Conservation (phyloP, 2,797 vertebrate species). For the Graptemys geographica region DNA sequence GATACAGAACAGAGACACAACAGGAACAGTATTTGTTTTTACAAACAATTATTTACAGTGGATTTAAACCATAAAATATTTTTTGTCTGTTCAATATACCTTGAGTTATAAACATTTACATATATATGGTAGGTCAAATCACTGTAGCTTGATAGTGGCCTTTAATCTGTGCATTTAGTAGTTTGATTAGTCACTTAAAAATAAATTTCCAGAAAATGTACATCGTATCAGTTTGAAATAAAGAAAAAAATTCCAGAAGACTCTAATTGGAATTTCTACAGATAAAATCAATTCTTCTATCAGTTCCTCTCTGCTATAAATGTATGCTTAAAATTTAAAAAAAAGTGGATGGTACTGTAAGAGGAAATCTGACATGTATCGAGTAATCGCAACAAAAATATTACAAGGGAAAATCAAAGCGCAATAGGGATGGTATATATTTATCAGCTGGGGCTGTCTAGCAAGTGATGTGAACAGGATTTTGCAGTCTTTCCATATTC, state of each 20-base stretch:
- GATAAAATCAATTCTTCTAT: not conserved
- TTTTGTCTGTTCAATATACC: not conserved
- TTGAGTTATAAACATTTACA: slow-evolving; percentile 14
- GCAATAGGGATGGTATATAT: not conserved
- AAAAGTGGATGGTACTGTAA: not conserved
- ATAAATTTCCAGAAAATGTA: not conserved
- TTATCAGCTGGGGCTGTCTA: slow-evolving; percentile 3
- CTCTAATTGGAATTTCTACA: not conserved
- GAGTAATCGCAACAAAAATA: not conserved
- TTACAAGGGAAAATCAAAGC: not conserved
- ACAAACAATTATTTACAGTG: not conserved
- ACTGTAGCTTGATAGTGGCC: not conserved
- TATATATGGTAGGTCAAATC: not conserved
- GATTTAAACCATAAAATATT: not conserved
- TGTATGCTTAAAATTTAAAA: not conserved
- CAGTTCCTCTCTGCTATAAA: not conserved
- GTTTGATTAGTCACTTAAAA: slow-evolving; percentile 6
- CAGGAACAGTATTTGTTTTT: not conserved
- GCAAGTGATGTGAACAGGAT: not conserved
- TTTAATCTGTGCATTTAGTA: not conserved
- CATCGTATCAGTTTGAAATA: not conserved
- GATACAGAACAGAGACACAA: not conserved
- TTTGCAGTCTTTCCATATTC: not conserved
- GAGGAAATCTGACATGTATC: slow-evolving; percentile 8
- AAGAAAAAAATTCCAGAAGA: not conserved